Percentiles rank a stretch among this genome's conserved stretches.
Conservation (phyloP, 2,113 vertebrate genomes). For the Muscicapa adusta region DNA sequence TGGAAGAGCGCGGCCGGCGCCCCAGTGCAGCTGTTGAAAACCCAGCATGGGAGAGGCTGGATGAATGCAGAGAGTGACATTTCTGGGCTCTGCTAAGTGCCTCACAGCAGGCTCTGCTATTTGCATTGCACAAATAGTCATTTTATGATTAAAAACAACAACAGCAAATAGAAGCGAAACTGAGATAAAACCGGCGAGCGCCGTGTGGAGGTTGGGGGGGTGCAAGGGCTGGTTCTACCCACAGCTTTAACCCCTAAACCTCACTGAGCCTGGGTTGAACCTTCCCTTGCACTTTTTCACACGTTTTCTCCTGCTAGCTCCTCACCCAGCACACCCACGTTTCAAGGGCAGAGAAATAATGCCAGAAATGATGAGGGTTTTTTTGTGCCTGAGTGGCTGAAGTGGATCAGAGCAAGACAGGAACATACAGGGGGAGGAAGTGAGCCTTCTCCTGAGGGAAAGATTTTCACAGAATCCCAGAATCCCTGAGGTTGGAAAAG, state of each 20-base stretch:
- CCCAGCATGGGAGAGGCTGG: background rate
- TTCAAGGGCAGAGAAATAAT: background rate
- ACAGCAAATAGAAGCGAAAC: constrained; percentile 27
- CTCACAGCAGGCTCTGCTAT: constrained; percentile 50
- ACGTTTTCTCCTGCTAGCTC: background rate
- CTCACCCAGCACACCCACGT: background rate
- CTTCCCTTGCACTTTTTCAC: background rate
- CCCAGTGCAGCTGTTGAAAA: background rate
- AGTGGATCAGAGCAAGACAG: background rate
- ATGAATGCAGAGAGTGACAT: background rate
- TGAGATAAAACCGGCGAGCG: background rate
- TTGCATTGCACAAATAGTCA: constrained; percentile 48
- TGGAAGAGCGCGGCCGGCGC: background rate
- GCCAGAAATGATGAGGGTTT: rapidly evolving
- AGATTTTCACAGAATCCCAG: background rate
- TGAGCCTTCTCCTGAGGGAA: background rate
- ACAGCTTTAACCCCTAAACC: background rate
- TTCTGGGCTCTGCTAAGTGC: constrained; percentile 37
- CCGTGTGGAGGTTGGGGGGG: background rate
- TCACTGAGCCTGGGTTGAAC: background rate
- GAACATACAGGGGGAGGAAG: background rate
- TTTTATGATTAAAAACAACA: constrained; percentile 59
- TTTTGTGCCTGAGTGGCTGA: background rate
- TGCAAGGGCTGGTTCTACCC: background rate
- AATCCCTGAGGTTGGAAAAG: background rate